Conservation (phyloP, 2,113 vertebrate species). For the Erinaceus europaeus region DNA sequence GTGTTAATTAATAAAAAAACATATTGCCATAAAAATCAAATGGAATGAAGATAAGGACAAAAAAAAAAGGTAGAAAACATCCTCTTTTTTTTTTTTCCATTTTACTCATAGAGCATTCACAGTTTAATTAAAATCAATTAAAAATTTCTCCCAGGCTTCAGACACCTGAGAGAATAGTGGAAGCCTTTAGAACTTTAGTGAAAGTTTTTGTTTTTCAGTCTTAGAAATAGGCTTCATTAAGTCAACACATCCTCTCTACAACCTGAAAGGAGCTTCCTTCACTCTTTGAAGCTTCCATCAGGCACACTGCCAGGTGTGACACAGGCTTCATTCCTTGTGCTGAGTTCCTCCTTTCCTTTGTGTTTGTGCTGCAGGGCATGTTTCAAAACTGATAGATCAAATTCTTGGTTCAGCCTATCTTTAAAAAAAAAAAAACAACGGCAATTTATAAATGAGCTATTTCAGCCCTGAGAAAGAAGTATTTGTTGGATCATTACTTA, state of each 20-base stretch:
- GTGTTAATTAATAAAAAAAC: background rate
- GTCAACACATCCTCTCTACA: background rate
- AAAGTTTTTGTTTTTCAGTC: background rate
- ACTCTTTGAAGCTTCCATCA: background rate
- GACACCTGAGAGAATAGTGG: background rate
- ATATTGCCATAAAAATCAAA: background rate
- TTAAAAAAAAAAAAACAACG: conserved; percentile 35
- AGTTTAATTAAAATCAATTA: conserved; percentile 41
- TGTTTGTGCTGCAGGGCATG: conserved; percentile 38
- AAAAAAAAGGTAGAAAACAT: background rate
- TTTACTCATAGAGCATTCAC: background rate
- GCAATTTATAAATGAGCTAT: conserved; percentile 34
- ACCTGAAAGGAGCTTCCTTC: background rate
- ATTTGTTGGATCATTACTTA: conserved; percentile 35
- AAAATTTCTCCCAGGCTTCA: background rate
- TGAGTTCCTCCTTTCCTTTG: background rate
- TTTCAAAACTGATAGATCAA: conserved; percentile 56
- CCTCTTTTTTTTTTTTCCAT: background rate
- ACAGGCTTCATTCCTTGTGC: background rate
- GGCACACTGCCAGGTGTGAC: conserved; percentile 43
- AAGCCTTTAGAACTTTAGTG: background rate
- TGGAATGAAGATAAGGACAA: background rate
- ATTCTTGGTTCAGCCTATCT: conserved; percentile 40
- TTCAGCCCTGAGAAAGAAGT: conserved; percentile 22
- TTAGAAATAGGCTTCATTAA: background rate